Evolutionary conservation across 2,888 invertebrate genomes (phyloP).

Genomic region (Ephialtes manifestator): DNA sequence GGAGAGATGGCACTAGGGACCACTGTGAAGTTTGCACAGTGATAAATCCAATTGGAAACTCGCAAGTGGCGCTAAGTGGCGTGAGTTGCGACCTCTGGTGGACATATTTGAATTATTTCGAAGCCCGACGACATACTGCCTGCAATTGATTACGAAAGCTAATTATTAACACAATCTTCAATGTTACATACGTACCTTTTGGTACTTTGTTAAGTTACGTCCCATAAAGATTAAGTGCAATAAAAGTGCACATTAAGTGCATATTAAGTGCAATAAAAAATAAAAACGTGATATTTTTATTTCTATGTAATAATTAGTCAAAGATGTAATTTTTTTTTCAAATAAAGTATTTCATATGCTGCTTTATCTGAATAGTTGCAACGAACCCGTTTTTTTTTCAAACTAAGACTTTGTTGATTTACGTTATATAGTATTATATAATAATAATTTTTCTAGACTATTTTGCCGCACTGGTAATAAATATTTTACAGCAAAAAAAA

Average conservation of each 20-base stretch:
- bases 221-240: neutral
- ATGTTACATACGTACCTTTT: neutral
- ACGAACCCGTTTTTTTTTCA: too few species aligned
- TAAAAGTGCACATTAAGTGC: too few species aligned
- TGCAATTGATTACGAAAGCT: neutral
- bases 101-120: conserved; percentile 9
- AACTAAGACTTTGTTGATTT: too few species aligned
- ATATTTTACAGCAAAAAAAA: too few species aligned
- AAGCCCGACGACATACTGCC: conserved; percentile 5
- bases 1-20: conserved; percentile 22
- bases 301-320: too few species aligned
- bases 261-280: neutral
- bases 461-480: too few species aligned
- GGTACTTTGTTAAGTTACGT: neutral
- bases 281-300: too few species aligned
- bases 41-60: conserved; percentile 28
- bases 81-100: conserved; percentile 8
- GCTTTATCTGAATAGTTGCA: too few species aligned
- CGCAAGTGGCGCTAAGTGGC: conserved; percentile 30
- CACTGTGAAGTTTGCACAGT: conserved; percentile 10
- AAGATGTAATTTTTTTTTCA: too few species aligned
- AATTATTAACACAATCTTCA: neutral
- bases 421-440: too few species aligned
- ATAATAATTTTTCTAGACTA: too few species aligned
- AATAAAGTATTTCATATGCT: too few species aligned